phyloP scores from a whole-genome alignment of 1,140 invertebrate species.

The Platorchestia sp. region DNA sequence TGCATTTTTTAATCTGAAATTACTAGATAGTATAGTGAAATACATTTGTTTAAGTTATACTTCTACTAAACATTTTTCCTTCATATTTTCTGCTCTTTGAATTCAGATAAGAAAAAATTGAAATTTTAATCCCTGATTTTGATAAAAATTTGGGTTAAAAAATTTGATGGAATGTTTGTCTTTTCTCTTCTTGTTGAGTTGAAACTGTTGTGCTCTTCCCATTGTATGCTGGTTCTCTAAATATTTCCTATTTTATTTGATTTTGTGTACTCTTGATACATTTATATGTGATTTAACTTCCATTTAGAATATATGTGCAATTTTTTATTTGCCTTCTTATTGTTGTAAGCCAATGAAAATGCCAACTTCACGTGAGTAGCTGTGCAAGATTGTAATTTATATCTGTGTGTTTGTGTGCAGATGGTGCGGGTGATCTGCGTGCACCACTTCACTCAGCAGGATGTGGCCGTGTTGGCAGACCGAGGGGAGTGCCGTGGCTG shows the following conservation, averaged over 20 bases:
- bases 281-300: not conserved
- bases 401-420: not conserved
- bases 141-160: too few relatives aligned
- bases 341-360: not conserved
- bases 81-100: too few relatives aligned
- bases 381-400: not conserved
- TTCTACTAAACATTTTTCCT: too few relatives aligned
- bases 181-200: not conserved
- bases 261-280: not conserved
- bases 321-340: not conserved
- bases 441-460: constrained; percentile 79
- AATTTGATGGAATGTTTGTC: not conserved
- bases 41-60: too few relatives aligned
- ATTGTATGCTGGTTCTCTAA: not conserved
- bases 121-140: too few relatives aligned
- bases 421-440: constrained; percentile 81
- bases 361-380: not conserved
- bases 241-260: not conserved
- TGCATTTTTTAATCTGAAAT: too few relatives aligned
- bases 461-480: constrained; percentile 76
- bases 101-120: too few relatives aligned
- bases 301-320: not conserved
- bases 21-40: too few relatives aligned
- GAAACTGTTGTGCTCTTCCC: not conserved
- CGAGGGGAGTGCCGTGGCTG: constrained; percentile 75